Conservation (phyloP, 2,113 vertebrate species). For the Motacilla tschutschensis region DNA sequence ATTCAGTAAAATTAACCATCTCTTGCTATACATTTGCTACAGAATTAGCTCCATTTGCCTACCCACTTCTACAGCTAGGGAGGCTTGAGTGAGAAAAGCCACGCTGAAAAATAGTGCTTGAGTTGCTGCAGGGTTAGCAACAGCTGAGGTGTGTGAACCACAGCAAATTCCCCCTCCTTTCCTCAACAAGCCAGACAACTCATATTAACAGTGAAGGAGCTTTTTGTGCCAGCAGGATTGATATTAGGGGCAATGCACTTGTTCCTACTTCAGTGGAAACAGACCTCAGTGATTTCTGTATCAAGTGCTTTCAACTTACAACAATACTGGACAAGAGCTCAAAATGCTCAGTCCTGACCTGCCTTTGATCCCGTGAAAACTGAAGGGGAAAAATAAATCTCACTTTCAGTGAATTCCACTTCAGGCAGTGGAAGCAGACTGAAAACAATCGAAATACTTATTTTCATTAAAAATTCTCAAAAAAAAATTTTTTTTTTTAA, state of each 20-base stretch:
- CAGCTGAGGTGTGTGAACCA: neutral
- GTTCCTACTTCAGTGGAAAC: neutral
- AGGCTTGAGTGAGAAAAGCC: constrained; percentile 12
- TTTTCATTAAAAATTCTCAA: neutral
- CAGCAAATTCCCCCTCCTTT: constrained; percentile 16
- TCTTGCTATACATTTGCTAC: neutral
- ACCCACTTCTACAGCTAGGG: neutral
- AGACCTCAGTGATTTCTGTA: neutral
- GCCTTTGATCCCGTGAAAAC: neutral
- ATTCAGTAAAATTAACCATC: neutral
- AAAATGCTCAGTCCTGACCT: neutral
- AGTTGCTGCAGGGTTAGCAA: neutral
- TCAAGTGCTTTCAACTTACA: neutral
- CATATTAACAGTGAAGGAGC: neutral
- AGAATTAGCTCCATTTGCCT: constrained; percentile 21
- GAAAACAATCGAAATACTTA: neutral
- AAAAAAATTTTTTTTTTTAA: neutral
- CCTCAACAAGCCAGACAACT: neutral
- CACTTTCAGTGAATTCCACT: neutral
- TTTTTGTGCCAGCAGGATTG: neutral
- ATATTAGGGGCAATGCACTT: neutral
- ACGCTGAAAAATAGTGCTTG: constrained; percentile 9
- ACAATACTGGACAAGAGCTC: neutral
- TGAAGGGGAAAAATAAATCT: neutral
- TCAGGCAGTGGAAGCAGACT: neutral